Percentiles rank a stretch among this genome's conserved stretches.
Conservation (phyloP, 2,888 invertebrate species). For the Tenthredo scrophulariae region DNA sequence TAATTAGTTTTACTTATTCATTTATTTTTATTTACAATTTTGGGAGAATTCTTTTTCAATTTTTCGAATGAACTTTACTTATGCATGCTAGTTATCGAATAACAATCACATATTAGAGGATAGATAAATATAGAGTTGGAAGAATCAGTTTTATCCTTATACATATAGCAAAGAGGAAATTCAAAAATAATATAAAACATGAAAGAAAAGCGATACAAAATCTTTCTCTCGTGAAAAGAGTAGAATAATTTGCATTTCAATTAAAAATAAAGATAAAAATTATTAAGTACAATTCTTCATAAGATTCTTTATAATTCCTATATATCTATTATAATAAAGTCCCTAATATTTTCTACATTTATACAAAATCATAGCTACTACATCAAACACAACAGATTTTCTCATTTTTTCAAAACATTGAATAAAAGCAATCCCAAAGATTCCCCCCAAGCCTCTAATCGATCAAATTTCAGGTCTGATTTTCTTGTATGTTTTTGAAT, state of each 20-base stretch:
- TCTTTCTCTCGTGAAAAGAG: not conserved
- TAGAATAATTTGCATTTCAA: not conserved
- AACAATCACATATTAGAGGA: not conserved
- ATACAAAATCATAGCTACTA: not conserved
- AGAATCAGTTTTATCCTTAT: not conserved
- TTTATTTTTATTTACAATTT: not conserved
- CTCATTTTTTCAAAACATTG: not conserved
- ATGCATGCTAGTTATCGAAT: not conserved
- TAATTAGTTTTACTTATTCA: not conserved
- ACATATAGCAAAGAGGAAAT: not conserved
- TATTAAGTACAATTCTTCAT: not conserved
- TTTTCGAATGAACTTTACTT: not conserved
- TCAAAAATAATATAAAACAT: not conserved
- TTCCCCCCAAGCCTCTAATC: not conserved
- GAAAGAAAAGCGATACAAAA: not conserved
- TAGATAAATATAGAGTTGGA: not conserved
- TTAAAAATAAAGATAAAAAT: not conserved
- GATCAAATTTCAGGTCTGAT: constrained; percentile 29
- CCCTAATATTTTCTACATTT: not conserved
- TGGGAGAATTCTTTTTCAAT: not conserved
- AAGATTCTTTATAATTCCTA: not conserved
- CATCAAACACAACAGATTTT: not conserved
- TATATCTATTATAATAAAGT: not conserved
- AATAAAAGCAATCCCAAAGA: not conserved
- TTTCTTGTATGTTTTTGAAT: constrained; percentile 38